These are phyloP conservation scores for Romanogobio albipinnatus DNA, from an alignment of 2,113 vertebrate species.

Conservation along the genomic window DNA sequence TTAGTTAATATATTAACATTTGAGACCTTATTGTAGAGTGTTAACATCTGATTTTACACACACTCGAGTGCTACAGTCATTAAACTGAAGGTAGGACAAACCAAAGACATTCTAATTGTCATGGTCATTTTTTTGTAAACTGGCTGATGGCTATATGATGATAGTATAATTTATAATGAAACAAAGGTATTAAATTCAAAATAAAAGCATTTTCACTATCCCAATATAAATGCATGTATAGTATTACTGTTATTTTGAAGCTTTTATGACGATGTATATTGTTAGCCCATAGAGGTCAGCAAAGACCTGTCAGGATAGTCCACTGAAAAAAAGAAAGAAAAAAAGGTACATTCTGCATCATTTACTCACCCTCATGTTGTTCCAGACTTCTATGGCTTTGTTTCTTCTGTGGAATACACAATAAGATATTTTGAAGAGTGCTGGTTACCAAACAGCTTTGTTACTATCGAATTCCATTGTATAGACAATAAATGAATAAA, in stretches of 20 bases:
- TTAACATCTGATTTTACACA: neutral
- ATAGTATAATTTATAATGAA: neutral
- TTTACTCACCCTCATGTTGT: neutral
- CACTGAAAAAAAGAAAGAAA: neutral
- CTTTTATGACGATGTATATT: neutral
- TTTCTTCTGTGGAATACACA: neutral
- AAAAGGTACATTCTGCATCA: neutral
- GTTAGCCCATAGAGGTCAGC: slow-evolving; percentile 67
- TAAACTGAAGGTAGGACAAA: neutral
- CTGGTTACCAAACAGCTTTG: too few relatives aligned
- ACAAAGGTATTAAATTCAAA: neutral
- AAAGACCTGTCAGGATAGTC: slow-evolving; percentile 24
- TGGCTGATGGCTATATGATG: neutral
- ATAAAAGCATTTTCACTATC: neutral
- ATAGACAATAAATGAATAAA: too few relatives aligned
- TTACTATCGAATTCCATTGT: too few relatives aligned
- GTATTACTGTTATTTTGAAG: neutral
- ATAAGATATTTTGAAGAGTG: too few relatives aligned
- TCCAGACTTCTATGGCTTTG: neutral
- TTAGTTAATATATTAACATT: too few relatives aligned
- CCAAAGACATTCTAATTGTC: neutral
- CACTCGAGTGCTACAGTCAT: neutral
- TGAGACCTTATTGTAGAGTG: too few relatives aligned
- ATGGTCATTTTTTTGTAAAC: neutral
- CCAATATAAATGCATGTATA: neutral